These are phyloP conservation scores for Nesidiocoris tenuis DNA, from an alignment of 2,888 invertebrate species.

Conservation along the genomic window DNA sequence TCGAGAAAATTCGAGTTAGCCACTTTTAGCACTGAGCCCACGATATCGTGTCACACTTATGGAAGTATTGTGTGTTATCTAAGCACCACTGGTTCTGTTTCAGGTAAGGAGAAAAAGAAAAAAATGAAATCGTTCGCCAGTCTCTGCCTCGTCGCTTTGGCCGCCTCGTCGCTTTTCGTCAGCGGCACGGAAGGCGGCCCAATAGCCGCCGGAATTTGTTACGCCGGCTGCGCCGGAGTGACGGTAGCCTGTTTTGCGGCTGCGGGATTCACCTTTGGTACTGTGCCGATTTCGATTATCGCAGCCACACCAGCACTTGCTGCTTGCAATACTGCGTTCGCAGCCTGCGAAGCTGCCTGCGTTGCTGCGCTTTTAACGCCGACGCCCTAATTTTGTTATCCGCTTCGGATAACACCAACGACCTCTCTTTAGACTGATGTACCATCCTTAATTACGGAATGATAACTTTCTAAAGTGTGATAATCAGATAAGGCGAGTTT, in stretches of 20 bases:
- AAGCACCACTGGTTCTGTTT: no score
- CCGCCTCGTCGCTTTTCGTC: not conserved
- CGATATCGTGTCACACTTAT: no score
- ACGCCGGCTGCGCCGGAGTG: slow-evolving; percentile 48
- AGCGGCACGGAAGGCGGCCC: slow-evolving; percentile 43
- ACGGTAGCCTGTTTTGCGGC: slow-evolving; percentile 49
- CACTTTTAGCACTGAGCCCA: no score
- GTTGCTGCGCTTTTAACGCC: slow-evolving; percentile 44
- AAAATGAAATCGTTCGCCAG: not conserved
- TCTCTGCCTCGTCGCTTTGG: not conserved
- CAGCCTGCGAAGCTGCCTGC: slow-evolving; percentile 47
- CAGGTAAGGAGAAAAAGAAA: no score
- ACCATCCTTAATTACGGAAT: not conserved
- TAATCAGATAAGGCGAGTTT: not conserved
- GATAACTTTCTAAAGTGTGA: not conserved
- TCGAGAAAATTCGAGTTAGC: no score
- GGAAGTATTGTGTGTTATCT: no score
- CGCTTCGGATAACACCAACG: not conserved
- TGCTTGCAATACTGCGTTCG: slow-evolving; percentile 49
- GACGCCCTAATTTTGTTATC: slow-evolving; percentile 44
- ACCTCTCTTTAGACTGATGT: not conserved
- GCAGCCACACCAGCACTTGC: slow-evolving; percentile 48
- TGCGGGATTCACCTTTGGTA: slow-evolving; percentile 50
- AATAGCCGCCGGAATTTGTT: slow-evolving; percentile 47
- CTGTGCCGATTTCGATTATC: slow-evolving; percentile 46